Evolutionary conservation across 2,888 invertebrate species (phyloP), one percentile per base, ranked within the genome.

Genomic region (Poecilobothrus nobilitatus): DNA sequence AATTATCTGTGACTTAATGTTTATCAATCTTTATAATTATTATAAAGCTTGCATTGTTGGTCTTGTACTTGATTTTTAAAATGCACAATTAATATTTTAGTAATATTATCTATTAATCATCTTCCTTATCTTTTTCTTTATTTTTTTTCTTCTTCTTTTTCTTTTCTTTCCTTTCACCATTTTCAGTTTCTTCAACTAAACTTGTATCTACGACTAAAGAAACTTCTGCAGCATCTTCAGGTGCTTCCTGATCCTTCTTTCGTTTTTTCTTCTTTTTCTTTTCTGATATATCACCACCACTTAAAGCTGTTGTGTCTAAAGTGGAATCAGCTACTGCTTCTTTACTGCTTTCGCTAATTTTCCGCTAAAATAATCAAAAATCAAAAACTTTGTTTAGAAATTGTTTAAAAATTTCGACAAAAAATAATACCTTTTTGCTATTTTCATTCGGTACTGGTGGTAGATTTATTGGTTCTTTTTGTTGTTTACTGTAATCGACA

Each of bases 121-220:
- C 84, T 68, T 84, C 85, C 70, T 78, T 78, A 73, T 86, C 88
- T 74, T 85, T 85, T 70, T 88, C 85, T 80, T 88, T 87, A 76
- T 88, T 87, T 80, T 89, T 91, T 84, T 91, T 90, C 82, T 89
- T 89, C 83, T 90, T 90, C 79, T 91, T 91, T 78, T 91, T 90
- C 80, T 91, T 90, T 72, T 91, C 87, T 77, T 88, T 88, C 73
- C 86, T 86, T 12, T 69, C 76, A 68, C 77, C 76, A 63, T 72
- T 76, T 22, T 76, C 82, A 67, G 75, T 75, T 69, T 75, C 77
- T 65, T 77, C 79, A 71, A 69, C 74, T 76, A 80, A 82, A 80
- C 72, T 34, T 68, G 71, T 75, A 10, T 71, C 71, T 22, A 72
- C 68, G 61, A 66, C 67, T 5, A 63, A 72, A 6, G 75, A 81